Base-by-base conservation (phyloP, 2,888 invertebrate genomes). In the Trimorus sp. region DNA sequence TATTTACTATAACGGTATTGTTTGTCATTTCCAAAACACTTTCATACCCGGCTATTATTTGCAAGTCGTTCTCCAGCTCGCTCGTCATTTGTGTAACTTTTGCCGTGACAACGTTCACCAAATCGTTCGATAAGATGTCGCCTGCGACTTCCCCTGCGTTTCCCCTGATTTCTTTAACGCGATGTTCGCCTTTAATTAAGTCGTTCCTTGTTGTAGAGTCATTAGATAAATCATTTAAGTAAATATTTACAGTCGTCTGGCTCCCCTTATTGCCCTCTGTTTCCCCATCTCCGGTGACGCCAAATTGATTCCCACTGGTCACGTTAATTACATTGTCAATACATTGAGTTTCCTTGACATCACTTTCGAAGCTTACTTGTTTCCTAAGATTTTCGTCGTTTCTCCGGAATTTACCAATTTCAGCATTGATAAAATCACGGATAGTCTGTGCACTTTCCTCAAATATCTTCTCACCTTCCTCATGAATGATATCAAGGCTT, bases 401-500 rank as follows among this genome's bases (percentile, higher is more conserved):
- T 16, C 90, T 84, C 2, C 89, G 82, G 75, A 88, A 91, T 82
- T 91, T 92, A 89, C 87, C 93, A 87, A 91, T 93, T 92, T 86
- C 94, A 91, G 85, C 93, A 92, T 87, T 94, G 88, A 85, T 94
- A 89, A 85, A 94, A 93, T 84, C 93, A n/a, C 91, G 85, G 62
- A 92, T 91, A 40, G 89, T 89, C 26, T 88, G 89, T 63, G 89
- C 90, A 71, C 87, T 92, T 83, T 94, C 93, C 84, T 94, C 94
- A 14, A 9, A 58, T 12, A 37, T 26, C 15, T 60, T 75, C 53
- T 95, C 95, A 4, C 94, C 94, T 92, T 96, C 96, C 91, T 96
- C 96, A 87, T 95, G 94, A 84, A 96, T 96, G 7, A 95, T 96
- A 88, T 96, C 96, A 87, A 96, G 92, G 84, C 94, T 95, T 88